A percentile compares a stretch with the other conserved stretches of the same genome.
These are phyloP conservation scores for Drosophila bocki DNA, from an alignment of 1,140 invertebrate species.

Conservation along the genomic window DNA sequence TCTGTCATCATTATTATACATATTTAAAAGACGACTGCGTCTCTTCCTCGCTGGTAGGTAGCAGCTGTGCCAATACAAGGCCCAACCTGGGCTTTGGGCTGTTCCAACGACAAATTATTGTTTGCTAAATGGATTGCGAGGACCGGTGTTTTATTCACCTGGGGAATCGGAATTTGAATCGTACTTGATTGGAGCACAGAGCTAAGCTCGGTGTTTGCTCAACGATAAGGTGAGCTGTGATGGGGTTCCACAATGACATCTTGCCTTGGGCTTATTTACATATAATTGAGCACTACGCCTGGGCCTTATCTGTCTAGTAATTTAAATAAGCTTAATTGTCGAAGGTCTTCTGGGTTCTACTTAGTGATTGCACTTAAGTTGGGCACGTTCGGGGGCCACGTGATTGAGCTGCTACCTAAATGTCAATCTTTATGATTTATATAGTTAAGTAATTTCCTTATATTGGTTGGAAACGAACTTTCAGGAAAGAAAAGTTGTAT, in stretches of 20 bases:
- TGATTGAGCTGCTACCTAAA: not conserved
- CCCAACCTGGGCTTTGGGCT: constrained; percentile 4
- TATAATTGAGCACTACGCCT: constrained; percentile 17
- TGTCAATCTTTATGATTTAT: not conserved
- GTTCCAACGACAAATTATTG: constrained; percentile 43
- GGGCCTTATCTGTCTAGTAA: constrained; percentile 39
- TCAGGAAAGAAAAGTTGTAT: no score
- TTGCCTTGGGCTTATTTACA: constrained; percentile 38
- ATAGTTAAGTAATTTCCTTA: no score
- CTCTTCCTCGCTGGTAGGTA: constrained; percentile 37
- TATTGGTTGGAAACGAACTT: no score
- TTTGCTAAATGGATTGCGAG: constrained; percentile 38
- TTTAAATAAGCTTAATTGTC: constrained; percentile 38
- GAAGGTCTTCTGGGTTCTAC: constrained; percentile 24
- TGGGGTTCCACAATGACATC: constrained; percentile 38
- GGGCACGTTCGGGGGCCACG: constrained; percentile 19
- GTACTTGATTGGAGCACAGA: constrained; percentile 40
- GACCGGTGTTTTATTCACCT: constrained; percentile 37
- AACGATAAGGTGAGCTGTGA: constrained; percentile 30
- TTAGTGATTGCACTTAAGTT: not conserved
- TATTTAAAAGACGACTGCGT: constrained; percentile 23
- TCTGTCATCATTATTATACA: constrained; percentile 25
- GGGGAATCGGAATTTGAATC: constrained; percentile 9
- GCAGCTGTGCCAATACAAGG: constrained; percentile 74
- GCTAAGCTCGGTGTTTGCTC: constrained; percentile 21